Percentiles rank a stretch among this genome's conserved stretches.
Conservation (phyloP, 2,888 invertebrate species). For the Fissipunctia ypsillon region DNA sequence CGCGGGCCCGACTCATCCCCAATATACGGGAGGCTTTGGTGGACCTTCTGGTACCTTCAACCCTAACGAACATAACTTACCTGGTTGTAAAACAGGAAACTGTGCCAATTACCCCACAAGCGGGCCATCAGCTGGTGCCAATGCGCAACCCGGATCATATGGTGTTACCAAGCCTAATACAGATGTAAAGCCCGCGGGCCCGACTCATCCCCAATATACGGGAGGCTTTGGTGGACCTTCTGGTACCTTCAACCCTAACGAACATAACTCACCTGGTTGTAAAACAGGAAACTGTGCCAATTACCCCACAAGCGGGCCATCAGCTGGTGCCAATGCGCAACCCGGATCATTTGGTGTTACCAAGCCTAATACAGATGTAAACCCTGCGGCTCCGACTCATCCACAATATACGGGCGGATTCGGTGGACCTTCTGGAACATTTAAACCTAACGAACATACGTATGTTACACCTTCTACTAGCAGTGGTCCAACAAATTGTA, state of each 20-base stretch:
- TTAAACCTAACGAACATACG: slow-evolving; percentile 47
- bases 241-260: slow-evolving; percentile 34
- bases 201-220: slow-evolving; percentile 29
- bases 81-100: slow-evolving; percentile 43
- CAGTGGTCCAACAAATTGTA: slow-evolving; percentile 49
- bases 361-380: slow-evolving; percentile 28
- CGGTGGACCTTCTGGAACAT: slow-evolving; percentile 29
- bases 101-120: slow-evolving; percentile 30
- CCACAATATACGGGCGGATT: slow-evolving; percentile 45
- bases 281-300: slow-evolving; percentile 46
- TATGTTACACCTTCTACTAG: slow-evolving; percentile 61
- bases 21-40: slow-evolving; percentile 3
- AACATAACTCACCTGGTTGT: slow-evolving; percentile 45
- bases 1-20: background rate
- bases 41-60: slow-evolving; percentile 30
- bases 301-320: slow-evolving; percentile 8
- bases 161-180: slow-evolving; percentile 28
- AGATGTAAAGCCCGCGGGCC: slow-evolving; percentile 1
- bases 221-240: slow-evolving; percentile 31
- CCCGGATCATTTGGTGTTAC: slow-evolving; percentile 26
- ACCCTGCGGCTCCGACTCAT: slow-evolving; percentile 14
- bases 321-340: slow-evolving; percentile 18
- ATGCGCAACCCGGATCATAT: slow-evolving; percentile 27
- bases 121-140: background rate
- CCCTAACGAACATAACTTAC: slow-evolving; percentile 48